Percentiles rank a stretch among this genome's conserved stretches.
Conservation (phyloP, 92 coral and sea anemone genomes). For the Bergia sp. region DNA sequence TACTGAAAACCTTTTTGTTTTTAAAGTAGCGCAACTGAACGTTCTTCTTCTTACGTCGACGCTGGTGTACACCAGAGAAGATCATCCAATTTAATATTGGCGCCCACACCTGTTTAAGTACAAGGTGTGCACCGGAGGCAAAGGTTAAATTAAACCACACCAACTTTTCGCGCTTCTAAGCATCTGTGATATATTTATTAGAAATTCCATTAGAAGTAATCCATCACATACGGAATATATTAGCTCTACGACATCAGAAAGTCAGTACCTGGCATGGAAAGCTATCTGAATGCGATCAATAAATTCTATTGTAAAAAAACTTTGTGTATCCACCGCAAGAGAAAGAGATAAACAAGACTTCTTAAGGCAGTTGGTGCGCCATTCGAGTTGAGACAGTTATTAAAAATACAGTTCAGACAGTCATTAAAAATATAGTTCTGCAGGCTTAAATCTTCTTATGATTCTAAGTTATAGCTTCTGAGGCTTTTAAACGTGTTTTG, state of each 20-base stretch:
- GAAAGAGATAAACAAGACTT: too few relatives aligned
- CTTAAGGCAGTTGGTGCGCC: too few relatives aligned
- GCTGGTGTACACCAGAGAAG: neutral
- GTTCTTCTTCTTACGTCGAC: neutral
- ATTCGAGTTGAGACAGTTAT: too few relatives aligned
- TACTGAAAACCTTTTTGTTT: too few relatives aligned
- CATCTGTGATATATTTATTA: neutral
- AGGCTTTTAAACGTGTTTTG: too few relatives aligned
- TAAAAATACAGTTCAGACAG: too few relatives aligned
- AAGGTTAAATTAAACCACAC: conserved; percentile 14
- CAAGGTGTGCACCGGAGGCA: conserved; percentile 40
- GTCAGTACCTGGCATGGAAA: neutral
- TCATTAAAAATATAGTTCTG: too few relatives aligned
- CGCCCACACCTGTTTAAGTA: conserved; percentile 4
- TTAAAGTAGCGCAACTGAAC: neutral
- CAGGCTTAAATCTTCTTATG: too few relatives aligned
- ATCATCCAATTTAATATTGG: conserved; percentile 13
- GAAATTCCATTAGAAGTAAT: neutral
- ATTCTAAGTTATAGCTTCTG: too few relatives aligned
- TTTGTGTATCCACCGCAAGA: too few relatives aligned
- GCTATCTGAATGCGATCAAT: neutral
- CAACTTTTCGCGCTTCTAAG: neutral
- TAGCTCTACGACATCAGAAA: neutral
- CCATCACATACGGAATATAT: neutral
- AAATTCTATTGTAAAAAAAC: neutral